A percentile compares a stretch with the other conserved stretches of the same genome.
These are phyloP conservation scores for Agelas oroides DNA, from an alignment of 37 sponge, comb jelly and placozoan species.

Conservation along the genomic window DNA sequence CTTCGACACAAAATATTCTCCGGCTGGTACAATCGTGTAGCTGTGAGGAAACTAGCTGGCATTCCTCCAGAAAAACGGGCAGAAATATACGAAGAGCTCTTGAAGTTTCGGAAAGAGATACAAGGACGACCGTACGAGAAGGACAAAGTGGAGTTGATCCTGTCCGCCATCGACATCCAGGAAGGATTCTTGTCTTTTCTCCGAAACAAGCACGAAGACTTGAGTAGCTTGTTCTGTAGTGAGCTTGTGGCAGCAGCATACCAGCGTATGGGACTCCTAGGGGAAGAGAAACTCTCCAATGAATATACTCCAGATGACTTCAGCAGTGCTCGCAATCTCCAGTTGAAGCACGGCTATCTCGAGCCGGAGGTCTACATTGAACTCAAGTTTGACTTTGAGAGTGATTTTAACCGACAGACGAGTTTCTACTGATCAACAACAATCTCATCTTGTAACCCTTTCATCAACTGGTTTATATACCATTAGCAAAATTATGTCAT, in stretches of 20 bases:
- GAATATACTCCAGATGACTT: constrained; percentile 84
- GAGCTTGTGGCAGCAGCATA: constrained; percentile 81
- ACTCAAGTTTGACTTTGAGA: constrained; percentile 52
- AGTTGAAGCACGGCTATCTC: constrained; percentile 38
- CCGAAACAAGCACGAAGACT: constrained; percentile 71
- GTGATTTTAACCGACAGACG: background rate
- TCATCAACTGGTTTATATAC: no score
- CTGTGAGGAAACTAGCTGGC: constrained; percentile 65
- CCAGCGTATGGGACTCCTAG: constrained; percentile 65
- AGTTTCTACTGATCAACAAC: background rate
- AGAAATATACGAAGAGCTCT: constrained; percentile 53
- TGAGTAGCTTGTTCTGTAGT: constrained; percentile 78
- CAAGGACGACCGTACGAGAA: constrained; percentile 76
- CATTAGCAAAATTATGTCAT: no score
- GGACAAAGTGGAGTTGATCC: constrained; percentile 66
- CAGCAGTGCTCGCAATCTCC: constrained; percentile 39
- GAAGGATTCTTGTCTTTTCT: constrained; percentile 70
- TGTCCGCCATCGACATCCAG: constrained; percentile 63
- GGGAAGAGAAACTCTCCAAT: constrained; percentile 50
- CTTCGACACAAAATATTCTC: constrained; percentile 76
- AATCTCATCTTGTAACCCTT: no score
- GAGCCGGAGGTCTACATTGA: constrained; percentile 62
- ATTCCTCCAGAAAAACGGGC: constrained; percentile 48
- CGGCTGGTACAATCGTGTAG: constrained; percentile 83
- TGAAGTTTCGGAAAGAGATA: constrained; percentile 62